A percentile compares a stretch with the other conserved stretches of the same genome.
phyloP scores from a whole-genome alignment of 2,797 vertebrate species.

The Sebastiscus albofasciatus region DNA sequence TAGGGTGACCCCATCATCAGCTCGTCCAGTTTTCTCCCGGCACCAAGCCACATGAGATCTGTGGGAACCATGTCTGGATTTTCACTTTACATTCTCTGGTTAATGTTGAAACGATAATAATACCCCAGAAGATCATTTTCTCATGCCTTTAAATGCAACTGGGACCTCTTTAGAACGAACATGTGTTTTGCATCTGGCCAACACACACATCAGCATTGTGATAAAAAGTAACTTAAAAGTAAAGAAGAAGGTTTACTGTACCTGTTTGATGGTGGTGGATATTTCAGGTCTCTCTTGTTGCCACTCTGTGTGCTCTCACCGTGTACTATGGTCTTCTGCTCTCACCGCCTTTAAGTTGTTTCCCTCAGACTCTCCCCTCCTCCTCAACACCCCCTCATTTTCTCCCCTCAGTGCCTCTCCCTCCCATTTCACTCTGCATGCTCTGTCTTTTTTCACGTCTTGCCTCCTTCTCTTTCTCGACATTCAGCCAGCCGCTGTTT shows the following conservation, averaged over 20 bases:
- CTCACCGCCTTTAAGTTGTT: slow-evolving; percentile 60
- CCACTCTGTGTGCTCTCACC: slow-evolving; percentile 26
- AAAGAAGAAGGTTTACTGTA: slow-evolving; percentile 46
- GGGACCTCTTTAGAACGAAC: not conserved
- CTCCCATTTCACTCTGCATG: slow-evolving; percentile 33
- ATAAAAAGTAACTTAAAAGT: slow-evolving; percentile 17
- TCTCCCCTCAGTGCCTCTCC: slow-evolving; percentile 55
- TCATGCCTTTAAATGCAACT: not conserved
- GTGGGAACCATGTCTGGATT: slow-evolving; percentile 44
- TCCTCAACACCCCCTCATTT: slow-evolving; percentile 65
- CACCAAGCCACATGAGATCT: slow-evolving; percentile 47
- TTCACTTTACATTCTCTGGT: not conserved
- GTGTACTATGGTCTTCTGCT: slow-evolving; percentile 41
- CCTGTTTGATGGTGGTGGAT: slow-evolving; percentile 52
- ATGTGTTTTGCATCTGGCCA: not conserved
- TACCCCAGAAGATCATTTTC: not conserved
- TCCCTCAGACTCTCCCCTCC: slow-evolving; percentile 60
- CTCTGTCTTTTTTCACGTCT: slow-evolving; percentile 33
- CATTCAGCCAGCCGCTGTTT: not conserved
- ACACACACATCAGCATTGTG: not conserved
- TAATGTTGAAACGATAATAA: not conserved
- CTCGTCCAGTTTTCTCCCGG: slow-evolving; percentile 39
- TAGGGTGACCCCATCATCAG: slow-evolving; percentile 27
- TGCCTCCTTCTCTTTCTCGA: slow-evolving; percentile 38
- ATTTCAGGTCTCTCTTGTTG: slow-evolving; percentile 13